Evolutionary conservation across 2,888 invertebrate species (phyloP).

Genomic region (Nasonovia ribisnigri): DNA sequence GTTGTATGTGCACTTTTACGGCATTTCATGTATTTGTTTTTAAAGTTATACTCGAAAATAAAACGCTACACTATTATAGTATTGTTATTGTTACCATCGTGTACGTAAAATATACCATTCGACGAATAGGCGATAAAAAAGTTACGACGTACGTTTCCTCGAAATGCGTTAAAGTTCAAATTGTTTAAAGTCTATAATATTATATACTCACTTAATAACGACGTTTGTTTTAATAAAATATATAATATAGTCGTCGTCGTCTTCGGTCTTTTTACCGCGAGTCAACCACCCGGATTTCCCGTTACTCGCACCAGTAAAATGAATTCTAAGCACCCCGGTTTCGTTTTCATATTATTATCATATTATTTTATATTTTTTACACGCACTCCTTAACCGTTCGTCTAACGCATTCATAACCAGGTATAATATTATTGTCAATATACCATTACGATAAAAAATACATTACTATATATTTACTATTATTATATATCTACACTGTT

Average conservation of each 20-base stretch:
- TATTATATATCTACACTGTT: too few species aligned
- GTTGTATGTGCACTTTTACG: not conserved
- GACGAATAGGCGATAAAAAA: not conserved
- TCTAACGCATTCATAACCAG: not conserved
- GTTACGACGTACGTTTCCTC: not conserved
- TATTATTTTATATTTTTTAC: not conserved
- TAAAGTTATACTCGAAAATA: slow-evolving; percentile 9
- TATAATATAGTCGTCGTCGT: not conserved
- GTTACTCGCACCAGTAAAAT: not conserved
- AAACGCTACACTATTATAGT: not conserved
- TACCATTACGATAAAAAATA: too few species aligned
- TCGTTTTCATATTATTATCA: not conserved
- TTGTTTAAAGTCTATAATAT: not conserved
- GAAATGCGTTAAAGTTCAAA: not conserved
- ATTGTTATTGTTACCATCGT: not conserved
- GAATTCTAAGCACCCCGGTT: not conserved
- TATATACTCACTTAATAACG: not conserved
- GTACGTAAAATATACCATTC: not conserved
- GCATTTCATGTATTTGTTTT: not conserved
- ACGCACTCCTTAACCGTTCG: not conserved
- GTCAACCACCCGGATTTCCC: not conserved
- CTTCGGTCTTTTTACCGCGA: not conserved
- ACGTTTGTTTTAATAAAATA: not conserved
- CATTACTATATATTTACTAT: too few species aligned
- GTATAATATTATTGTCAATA: not conserved